Percentiles rank a stretch among this genome's conserved stretches.
phyloP scores from a whole-genome alignment of 2,888 invertebrate genomes.

The Drepanosiphum platanoidis region DNA sequence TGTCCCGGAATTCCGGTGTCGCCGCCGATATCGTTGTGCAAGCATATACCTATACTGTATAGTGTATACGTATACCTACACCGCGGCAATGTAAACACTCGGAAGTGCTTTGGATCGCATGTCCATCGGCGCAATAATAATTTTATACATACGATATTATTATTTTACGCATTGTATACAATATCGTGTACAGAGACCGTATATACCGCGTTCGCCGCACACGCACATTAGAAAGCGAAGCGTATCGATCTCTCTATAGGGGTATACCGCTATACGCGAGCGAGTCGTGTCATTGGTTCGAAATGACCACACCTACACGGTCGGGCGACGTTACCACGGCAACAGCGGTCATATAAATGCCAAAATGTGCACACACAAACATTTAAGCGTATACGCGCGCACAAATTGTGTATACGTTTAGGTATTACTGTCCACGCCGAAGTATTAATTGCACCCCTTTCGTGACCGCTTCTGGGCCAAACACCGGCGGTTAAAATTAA shows the following conservation, averaged over 20 bases:
- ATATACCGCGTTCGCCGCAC: not conserved
- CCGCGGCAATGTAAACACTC: slow-evolving; percentile 18
- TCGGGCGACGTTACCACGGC: slow-evolving; percentile 60
- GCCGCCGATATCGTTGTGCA: not conserved
- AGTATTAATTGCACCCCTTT: not conserved
- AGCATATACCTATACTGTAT: not conserved
- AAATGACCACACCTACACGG: slow-evolving; percentile 63
- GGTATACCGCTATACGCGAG: not conserved
- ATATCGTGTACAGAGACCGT: not conserved
- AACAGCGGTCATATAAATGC: slow-evolving; percentile 61
- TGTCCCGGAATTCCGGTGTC: not conserved
- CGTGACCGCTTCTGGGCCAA: not conserved
- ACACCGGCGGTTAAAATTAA: not conserved
- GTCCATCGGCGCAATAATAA: slow-evolving; percentile 13
- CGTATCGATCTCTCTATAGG: slow-evolving; percentile 36
- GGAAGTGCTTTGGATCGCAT: slow-evolving; percentile 8
- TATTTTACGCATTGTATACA: not conserved
- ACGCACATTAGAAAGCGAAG: slow-evolving; percentile 19
- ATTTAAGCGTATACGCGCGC: not conserved
- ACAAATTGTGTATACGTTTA: not conserved
- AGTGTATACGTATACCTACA: not conserved
- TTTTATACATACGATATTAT: not conserved
- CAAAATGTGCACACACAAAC: slow-evolving; percentile 46
- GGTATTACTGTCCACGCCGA: not conserved
- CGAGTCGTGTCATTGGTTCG: slow-evolving; percentile 61